Conservation (phyloP, 2,113 vertebrate genomes). For the Sarotherodon lohbergeri region DNA sequence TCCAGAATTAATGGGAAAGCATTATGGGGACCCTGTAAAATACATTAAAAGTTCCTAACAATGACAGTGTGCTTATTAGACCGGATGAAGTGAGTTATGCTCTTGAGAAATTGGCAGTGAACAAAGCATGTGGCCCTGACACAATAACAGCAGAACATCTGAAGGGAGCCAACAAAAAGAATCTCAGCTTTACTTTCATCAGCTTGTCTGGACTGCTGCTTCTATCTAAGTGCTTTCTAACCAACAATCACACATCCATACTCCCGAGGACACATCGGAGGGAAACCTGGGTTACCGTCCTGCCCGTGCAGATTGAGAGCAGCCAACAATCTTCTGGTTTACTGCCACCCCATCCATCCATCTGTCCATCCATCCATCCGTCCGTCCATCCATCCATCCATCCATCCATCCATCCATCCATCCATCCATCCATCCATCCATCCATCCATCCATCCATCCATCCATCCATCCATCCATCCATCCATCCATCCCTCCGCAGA, state of each 20-base stretch:
- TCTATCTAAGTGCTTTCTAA: background rate
- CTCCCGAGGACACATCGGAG: background rate
- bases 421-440: accelerated
- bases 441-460: accelerated
- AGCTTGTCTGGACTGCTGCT: accelerated
- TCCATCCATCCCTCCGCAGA: accelerated
- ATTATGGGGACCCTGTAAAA: background rate
- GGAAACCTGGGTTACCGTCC: background rate
- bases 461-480: accelerated
- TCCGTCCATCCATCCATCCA: no score
- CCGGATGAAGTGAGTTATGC: background rate
- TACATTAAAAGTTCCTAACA: background rate
- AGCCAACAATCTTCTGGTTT: background rate
- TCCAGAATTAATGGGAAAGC: background rate
- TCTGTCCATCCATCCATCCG: background rate
- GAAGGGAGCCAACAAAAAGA: background rate
- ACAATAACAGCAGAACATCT: background rate
- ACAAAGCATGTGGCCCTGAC: background rate
- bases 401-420: background rate
- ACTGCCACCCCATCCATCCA: background rate
- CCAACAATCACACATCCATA: background rate
- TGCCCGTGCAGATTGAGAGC: background rate
- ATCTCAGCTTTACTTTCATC: background rate
- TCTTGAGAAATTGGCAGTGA: background rate
- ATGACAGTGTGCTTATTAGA: background rate